phyloP scores from a whole-genome alignment of 1,140 invertebrate species.

The Pseudomyrmex gracilis region DNA sequence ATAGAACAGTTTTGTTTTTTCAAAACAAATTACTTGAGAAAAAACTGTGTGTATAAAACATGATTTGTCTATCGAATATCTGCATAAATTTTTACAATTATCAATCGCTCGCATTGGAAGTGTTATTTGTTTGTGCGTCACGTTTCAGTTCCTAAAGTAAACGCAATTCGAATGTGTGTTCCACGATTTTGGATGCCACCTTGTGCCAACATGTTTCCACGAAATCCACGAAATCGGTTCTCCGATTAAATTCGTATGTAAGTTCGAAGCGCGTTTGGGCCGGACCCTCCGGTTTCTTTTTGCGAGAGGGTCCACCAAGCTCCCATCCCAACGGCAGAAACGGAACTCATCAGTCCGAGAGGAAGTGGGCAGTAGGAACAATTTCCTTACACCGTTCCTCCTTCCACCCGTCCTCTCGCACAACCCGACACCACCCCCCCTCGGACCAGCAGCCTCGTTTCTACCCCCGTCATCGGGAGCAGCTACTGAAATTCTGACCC shows the following conservation, averaged over 20 bases:
- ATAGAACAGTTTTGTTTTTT: too few relatives aligned
- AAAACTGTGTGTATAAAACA: too few relatives aligned
- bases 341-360: slow-evolving; percentile 85
- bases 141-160: neutral
- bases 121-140: too few relatives aligned
- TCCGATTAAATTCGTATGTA: slow-evolving; percentile 47
- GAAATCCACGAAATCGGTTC: slow-evolving; percentile 49
- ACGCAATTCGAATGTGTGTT: slow-evolving; percentile 17
- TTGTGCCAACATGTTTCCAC: slow-evolving; percentile 36
- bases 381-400: slow-evolving; percentile 84
- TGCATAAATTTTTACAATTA: neutral
- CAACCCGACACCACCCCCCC: slow-evolving; percentile 21
- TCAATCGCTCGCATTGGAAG: neutral
- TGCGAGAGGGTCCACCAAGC: slow-evolving; percentile 35
- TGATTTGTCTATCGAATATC: too few relatives aligned
- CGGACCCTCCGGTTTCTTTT: slow-evolving; percentile 65
- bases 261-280: slow-evolving; percentile 58
- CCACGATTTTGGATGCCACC: slow-evolving; percentile 1
- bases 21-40: too few relatives aligned
- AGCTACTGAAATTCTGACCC: slow-evolving; percentile 78
- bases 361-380: slow-evolving; percentile 86
- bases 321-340: slow-evolving; percentile 68
- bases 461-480: slow-evolving; percentile 65
- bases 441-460: slow-evolving; percentile 47
- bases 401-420: slow-evolving; percentile 53